Evolutionary conservation across 2,113 vertebrate species (phyloP).

Genomic region (Struthio camelus): DNA sequence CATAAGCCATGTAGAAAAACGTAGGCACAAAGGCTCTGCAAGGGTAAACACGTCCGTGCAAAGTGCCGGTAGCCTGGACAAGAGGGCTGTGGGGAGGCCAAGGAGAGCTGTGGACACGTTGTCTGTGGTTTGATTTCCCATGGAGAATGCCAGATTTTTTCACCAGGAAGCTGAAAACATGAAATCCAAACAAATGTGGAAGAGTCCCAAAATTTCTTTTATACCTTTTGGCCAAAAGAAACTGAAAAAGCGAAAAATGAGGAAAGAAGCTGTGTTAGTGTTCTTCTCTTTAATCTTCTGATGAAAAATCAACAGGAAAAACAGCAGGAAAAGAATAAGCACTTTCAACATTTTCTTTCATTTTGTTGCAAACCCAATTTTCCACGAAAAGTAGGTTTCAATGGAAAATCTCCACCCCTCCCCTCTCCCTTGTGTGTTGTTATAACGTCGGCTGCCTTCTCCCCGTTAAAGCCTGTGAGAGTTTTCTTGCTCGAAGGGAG

Average conservation of each 20-base stretch:
- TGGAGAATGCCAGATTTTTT: background rate
- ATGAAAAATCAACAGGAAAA: slow-evolving; percentile 25
- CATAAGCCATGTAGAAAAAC: background rate
- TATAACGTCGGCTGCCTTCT: background rate
- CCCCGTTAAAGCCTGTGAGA: background rate
- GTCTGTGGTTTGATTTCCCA: background rate
- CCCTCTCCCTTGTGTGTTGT: background rate
- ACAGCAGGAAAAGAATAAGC: background rate
- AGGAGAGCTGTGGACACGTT: background rate
- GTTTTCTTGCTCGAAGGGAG: background rate
- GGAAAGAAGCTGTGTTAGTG: slow-evolving; percentile 15
- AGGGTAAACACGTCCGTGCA: background rate
- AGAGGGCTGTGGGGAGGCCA: background rate
- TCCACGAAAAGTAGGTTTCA: slow-evolving; percentile 45
- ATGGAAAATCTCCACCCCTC: slow-evolving; percentile 33
- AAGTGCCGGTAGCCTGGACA: rapidly evolving
- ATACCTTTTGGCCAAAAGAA: background rate
- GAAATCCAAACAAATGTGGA: background rate
- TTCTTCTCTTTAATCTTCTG: slow-evolving; percentile 38
- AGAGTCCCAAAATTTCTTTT: background rate
- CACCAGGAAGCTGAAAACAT: background rate
- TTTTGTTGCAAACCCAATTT: slow-evolving; percentile 51
- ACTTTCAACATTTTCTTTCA: background rate
- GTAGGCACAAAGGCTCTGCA: rapidly evolving
- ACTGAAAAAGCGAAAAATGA: background rate